A percentile compares a stretch with the other conserved stretches of the same genome.
phyloP scores from a whole-genome alignment of 2,113 vertebrate genomes.

The Castor canadensis region DNA sequence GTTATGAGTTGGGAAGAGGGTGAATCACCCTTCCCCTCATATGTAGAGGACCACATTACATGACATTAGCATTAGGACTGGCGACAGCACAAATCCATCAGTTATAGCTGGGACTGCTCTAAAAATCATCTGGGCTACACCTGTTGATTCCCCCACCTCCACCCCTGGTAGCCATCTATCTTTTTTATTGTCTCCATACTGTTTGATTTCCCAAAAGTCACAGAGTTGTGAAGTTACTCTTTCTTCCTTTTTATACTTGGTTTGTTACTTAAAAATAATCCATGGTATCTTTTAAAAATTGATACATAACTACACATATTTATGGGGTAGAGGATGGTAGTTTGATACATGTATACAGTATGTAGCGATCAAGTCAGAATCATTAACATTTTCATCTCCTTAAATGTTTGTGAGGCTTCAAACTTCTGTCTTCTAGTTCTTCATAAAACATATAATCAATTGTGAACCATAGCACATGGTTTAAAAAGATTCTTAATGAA shows the following conservation, averaged over 20 bases:
- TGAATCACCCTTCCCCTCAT: background rate
- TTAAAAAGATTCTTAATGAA: background rate
- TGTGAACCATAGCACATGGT: background rate
- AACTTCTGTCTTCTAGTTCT: background rate
- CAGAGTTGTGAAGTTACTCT: too few relatives aligned
- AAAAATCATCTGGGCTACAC: too few relatives aligned
- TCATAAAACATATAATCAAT: background rate
- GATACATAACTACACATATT: background rate
- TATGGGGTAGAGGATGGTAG: background rate
- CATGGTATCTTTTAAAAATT: background rate
- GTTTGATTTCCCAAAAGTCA: too few relatives aligned
- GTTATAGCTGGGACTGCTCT: too few relatives aligned
- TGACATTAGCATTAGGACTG: too few relatives aligned
- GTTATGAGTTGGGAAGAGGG: background rate
- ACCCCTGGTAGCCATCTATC: too few relatives aligned
- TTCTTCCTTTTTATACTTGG: background rate
- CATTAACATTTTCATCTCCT: background rate
- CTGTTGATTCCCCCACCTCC: too few relatives aligned
- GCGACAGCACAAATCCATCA: background rate
- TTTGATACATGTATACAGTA: background rate
- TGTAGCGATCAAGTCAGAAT: background rate
- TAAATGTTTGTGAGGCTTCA: background rate
- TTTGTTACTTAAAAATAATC: background rate
- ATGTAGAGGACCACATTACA: rapidly evolving
- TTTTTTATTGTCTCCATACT: too few relatives aligned